Evolutionary conservation across 2,113 vertebrate genomes (phyloP), one percentile per base, ranked within the genome.

Genomic region (Oncorhynchus mykiss): DNA sequence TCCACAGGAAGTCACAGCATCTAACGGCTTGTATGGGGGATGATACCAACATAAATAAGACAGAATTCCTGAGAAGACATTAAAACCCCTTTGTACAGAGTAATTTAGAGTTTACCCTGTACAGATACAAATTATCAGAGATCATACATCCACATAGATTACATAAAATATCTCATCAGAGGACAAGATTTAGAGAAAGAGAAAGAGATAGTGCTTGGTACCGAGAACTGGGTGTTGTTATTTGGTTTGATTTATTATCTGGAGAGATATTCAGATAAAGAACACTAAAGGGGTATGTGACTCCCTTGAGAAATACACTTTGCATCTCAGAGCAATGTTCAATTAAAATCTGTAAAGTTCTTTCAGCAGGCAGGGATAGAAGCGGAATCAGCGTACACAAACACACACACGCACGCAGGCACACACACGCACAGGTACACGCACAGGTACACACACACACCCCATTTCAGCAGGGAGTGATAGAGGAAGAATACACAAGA

Each of bases 301-400:
- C 78, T 80, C 82, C 84, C 80, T 83, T 75, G 80, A 82, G 82
- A 62, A 86, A 84, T 78, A 78, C 45, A 76, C 70, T 83, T 82
- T 80, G 82, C 82, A 82, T 82, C 73, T 79, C 74, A 78, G 74
- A 66, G 80, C 73, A 25, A 73, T 48, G 6, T 86, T 86, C 75
- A 85, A 83, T 82, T 85, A 85, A 81, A 86, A 83, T 78, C 82
- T 75, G 73, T 12, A 45, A 45, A 39, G 39, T 81, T 70, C 74
- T 77, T 78, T 78, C 31, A 72, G 73, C 72, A 81, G 77, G 60
- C 70, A 73, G 74, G 74, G 71, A 39, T 73, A 67, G 71, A 78
- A 74, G 80, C 74, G 7, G 18, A 62, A 62, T 22, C 5, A 2
- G n/a, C n/a, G 1, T n/a, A 62, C 59, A 62, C 20, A 62, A n/a